These are phyloP conservation scores for Phaenicophaeus curvirostris DNA, from an alignment of 2,797 vertebrate genomes.

Conservation along the genomic window DNA sequence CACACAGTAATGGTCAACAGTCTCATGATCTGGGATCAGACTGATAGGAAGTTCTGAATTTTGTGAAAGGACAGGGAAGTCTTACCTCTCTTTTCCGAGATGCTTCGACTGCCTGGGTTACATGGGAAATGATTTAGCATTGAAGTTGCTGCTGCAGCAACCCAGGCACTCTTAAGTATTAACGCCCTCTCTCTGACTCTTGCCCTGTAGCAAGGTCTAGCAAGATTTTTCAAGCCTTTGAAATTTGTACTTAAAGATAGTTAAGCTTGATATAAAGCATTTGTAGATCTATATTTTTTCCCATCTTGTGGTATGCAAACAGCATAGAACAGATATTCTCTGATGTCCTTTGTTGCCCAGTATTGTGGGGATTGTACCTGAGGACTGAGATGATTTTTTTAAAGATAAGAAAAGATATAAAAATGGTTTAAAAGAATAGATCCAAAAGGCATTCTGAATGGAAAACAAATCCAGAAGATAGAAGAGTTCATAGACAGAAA, in stretches of 20 bases:
- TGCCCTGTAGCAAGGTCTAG: background rate
- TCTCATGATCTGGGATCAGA: rapidly evolving
- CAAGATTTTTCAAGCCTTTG: background rate
- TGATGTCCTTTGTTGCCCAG: background rate
- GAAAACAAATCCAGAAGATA: background rate
- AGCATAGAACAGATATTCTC: background rate
- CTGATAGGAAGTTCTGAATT: background rate
- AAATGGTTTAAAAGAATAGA: background rate
- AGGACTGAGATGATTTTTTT: background rate
- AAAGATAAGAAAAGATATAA: background rate
- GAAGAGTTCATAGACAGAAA: background rate
- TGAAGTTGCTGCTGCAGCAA: background rate
- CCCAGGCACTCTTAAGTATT: background rate
- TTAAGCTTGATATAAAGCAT: background rate
- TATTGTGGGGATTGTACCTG: background rate
- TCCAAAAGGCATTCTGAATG: background rate
- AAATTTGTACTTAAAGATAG: background rate
- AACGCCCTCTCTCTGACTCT: background rate
- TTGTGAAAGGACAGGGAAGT: background rate
- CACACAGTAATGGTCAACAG: background rate
- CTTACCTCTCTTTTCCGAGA: background rate
- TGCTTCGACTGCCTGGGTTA: background rate
- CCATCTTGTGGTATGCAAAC: background rate
- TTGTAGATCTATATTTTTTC: background rate
- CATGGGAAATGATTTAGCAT: background rate